Evolutionary conservation across 2,888 invertebrate species (phyloP).

Genomic region (Andrena bicolor): DNA sequence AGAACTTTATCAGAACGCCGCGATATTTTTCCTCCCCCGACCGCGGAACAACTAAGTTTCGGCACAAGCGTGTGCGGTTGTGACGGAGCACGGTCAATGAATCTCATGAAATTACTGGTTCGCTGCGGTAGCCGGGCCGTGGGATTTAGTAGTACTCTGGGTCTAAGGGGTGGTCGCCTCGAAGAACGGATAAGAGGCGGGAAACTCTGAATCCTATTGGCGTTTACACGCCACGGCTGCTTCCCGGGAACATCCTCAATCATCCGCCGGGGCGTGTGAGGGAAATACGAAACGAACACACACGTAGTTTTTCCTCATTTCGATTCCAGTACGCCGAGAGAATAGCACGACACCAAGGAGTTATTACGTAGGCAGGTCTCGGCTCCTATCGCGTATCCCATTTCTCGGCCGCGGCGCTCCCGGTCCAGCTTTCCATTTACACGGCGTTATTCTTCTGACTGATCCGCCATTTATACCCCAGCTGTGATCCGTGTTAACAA

Average conservation of each 20-base stretch:
- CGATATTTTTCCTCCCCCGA: constrained; percentile 43
- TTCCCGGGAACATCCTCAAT: constrained; percentile 62
- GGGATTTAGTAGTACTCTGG: constrained; percentile 12
- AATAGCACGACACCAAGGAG: constrained; percentile 31
- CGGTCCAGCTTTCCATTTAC: constrained; percentile 30
- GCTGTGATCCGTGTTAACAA: constrained; percentile 21
- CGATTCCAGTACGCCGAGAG: constrained; percentile 26
- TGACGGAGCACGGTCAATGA: constrained; percentile 45
- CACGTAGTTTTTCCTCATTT: constrained; percentile 38
- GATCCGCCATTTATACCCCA: constrained; percentile 29
- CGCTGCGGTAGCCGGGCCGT: not conserved
- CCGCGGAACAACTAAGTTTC: constrained; percentile 39
- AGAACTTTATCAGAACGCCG: constrained; percentile 39
- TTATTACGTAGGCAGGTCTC: constrained; percentile 46
- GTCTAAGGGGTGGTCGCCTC: not conserved
- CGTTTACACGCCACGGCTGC: constrained; percentile 10
- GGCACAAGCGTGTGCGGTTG: constrained; percentile 29
- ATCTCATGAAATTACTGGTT: constrained; percentile 42
- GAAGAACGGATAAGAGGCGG: constrained; percentile 15
- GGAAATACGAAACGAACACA: constrained; percentile 62
- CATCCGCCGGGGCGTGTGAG: constrained; percentile 57
- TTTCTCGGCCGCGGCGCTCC: constrained; percentile 33
- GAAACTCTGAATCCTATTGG: constrained; percentile 10
- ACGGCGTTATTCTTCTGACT: constrained; percentile 37
- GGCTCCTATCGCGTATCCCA: constrained; percentile 43